A percentile compares a stretch with the other conserved stretches of the same genome.
Conservation (phyloP, 2,113 vertebrate species). For the Sarotherodon lohbergeri region DNA sequence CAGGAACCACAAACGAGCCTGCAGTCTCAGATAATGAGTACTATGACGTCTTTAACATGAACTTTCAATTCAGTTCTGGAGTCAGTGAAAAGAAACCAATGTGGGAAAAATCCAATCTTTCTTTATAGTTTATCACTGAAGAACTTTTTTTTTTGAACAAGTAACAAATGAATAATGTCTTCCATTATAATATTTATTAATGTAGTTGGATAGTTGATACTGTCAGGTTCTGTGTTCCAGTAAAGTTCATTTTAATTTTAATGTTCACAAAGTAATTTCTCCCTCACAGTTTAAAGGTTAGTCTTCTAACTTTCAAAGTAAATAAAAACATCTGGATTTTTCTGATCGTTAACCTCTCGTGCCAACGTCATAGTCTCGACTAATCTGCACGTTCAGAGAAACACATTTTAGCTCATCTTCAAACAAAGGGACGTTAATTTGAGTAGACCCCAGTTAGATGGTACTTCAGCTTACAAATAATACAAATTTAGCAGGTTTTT, state of each 20-base stretch:
- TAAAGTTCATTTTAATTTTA: not conserved
- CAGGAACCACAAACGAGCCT: not conserved
- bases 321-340: not conserved
- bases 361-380: accelerated
- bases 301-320: not conserved
- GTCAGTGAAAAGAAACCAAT: not conserved
- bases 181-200: not conserved
- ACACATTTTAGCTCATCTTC: not conserved
- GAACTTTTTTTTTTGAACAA: accelerated
- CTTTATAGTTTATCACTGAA: not conserved
- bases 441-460: too few species aligned
- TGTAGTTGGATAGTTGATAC: not conserved
- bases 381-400: not conserved
- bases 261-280: not conserved
- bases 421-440: not conserved
- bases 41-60: not conserved
- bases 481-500: not conserved
- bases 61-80: not conserved
- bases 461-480: not conserved
- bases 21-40: not conserved
- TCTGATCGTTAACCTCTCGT: not conserved
- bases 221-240: not conserved
- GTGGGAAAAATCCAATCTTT: not conserved
- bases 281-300: not conserved
- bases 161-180: not conserved